These are phyloP conservation scores for Radopholus similis DNA, from an alignment of 1,140 invertebrate genomes.

Conservation along the genomic window DNA sequence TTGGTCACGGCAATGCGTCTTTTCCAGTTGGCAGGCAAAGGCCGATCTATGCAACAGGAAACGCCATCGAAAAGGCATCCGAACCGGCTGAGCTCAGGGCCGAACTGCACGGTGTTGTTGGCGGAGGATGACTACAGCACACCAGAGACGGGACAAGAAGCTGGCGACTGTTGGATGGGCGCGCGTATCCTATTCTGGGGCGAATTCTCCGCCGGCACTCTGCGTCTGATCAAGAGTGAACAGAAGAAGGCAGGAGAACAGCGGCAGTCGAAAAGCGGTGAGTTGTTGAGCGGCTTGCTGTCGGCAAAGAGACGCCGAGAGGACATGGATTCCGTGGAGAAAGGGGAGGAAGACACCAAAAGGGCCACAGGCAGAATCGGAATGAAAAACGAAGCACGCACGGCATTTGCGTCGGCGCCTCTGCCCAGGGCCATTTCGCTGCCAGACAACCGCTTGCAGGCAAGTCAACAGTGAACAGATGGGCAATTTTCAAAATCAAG, in stretches of 20 bases:
- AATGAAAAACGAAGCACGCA: neutral
- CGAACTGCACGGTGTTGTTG: constrained; percentile 33
- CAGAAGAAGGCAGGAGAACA: constrained; percentile 9
- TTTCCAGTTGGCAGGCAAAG: neutral
- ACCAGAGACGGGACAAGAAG: neutral
- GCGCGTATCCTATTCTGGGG: constrained; percentile 40
- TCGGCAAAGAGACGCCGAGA: neutral
- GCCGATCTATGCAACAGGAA: neutral
- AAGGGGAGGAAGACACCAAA: neutral
- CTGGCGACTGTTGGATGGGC: constrained; percentile 33
- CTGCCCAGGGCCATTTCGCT: neutral
- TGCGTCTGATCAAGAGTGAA: constrained; percentile 9
- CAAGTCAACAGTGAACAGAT: constrained; percentile 8
- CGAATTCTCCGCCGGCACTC: constrained; percentile 44
- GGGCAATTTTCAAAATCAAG: no score
- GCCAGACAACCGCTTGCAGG: neutral
- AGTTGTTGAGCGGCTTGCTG: no score
- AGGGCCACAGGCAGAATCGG: neutral
- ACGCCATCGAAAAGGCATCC: neutral
- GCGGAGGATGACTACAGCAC: neutral
- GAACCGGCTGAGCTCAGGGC: constrained; percentile 25
- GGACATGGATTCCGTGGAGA: neutral
- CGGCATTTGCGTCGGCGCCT: neutral
- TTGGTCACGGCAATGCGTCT: neutral
- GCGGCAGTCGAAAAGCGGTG: no score